Conservation (phyloP, 2,797 vertebrate species). For the Molossus molossus region DNA sequence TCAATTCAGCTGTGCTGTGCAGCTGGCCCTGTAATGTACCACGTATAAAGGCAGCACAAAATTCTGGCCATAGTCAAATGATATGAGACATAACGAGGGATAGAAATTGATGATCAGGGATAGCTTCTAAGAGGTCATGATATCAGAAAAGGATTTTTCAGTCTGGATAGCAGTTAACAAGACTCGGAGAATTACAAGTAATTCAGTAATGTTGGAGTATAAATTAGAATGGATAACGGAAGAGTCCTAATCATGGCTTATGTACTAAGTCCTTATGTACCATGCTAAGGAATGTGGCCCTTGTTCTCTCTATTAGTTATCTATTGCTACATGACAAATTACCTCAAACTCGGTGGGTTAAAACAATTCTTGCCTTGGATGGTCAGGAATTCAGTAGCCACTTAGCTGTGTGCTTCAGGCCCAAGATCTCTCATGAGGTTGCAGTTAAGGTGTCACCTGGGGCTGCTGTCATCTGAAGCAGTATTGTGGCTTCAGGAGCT, state of each 20-base stretch:
- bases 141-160: slow-evolving; percentile 12
- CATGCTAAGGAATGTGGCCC: not conserved
- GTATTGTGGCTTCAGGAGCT: not conserved
- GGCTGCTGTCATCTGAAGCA: not conserved
- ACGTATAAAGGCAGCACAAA: not conserved
- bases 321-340: not conserved
- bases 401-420: not conserved
- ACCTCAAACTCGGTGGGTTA: not conserved
- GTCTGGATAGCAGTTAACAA: not conserved
- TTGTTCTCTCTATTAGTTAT: not conserved
- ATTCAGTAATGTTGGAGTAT: not conserved
- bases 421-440: not conserved
- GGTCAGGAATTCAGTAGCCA: not conserved
- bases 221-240: not conserved
- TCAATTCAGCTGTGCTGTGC: not conserved
- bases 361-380: not conserved
- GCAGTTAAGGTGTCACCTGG: not conserved
- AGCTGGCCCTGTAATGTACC: not conserved
- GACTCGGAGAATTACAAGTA: not conserved
- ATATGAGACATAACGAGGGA: not conserved
- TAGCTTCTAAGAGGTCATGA: not conserved
- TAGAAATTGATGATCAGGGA: not conserved
- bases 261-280: not conserved
- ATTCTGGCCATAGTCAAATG: not conserved
- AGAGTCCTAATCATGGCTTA: not conserved